Conservation (phyloP, 2,113 vertebrate species). For the Anguilla japonica region DNA sequence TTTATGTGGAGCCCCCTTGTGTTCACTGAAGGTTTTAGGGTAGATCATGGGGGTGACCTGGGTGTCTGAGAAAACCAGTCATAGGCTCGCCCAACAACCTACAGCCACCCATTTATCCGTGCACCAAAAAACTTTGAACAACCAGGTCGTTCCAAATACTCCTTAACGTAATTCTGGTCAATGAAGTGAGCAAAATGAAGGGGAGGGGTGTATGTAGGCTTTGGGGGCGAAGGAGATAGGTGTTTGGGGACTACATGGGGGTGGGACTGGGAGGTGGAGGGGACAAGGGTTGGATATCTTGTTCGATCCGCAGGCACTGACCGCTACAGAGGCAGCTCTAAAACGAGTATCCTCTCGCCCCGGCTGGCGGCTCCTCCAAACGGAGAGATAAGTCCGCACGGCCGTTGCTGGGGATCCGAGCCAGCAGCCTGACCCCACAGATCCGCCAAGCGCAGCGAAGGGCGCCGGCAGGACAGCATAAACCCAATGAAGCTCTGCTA, state of each 20-base stretch:
- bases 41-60: not conserved
- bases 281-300: constrained; percentile 45
- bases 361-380: constrained; percentile 70
- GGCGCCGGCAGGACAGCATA: constrained; percentile 70
- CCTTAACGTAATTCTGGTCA: not conserved
- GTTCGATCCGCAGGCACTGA: constrained; percentile 71
- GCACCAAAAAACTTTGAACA: not conserved
- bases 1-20: not conserved
- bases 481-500: constrained; percentile 43
- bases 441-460: constrained; percentile 68
- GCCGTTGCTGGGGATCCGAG: constrained; percentile 71
- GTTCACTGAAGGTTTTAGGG: not conserved
- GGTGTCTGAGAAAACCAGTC: not conserved
- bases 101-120: too few species aligned
- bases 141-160: not conserved
- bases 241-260: constrained; percentile 39
- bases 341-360: constrained; percentile 72
- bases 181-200: not conserved
- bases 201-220: constrained; percentile 4
- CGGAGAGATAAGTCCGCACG: constrained; percentile 74
- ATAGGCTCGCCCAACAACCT: too few species aligned
- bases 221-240: constrained; percentile 42
- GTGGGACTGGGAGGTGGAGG: constrained; percentile 61
- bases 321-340: constrained; percentile 74
- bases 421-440: constrained; percentile 73